Evolutionary conservation across 2,113 vertebrate genomes (phyloP).

Genomic region (Nothoprocta perdicaria): DNA sequence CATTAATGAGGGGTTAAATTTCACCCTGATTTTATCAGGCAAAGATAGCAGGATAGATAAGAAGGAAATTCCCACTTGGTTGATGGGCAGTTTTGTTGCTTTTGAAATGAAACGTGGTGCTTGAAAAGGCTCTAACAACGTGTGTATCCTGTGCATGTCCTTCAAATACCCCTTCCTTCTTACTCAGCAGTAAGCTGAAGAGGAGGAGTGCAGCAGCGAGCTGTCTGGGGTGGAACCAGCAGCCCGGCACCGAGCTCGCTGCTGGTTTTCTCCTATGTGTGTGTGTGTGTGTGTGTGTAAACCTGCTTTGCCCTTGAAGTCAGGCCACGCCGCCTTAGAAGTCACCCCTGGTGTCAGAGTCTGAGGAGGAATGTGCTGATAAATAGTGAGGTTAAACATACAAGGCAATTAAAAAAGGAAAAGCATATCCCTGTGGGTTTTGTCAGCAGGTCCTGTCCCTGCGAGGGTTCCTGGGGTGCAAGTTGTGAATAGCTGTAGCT

Average conservation of each 20-base stretch:
- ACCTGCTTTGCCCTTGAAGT: neutral
- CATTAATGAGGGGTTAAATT: neutral
- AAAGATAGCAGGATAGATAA: neutral
- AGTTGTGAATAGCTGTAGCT: neutral
- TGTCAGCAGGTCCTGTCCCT: rapidly evolving
- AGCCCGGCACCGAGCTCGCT: neutral
- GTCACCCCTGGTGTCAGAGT: neutral
- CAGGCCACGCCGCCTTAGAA: neutral
- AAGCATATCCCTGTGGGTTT: neutral
- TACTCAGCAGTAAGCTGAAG: neutral
- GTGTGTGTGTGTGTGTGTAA: rapidly evolving
- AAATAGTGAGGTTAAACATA: neutral
- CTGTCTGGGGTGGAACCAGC: neutral
- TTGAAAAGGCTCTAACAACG: neutral
- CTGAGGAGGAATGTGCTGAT: neutral
- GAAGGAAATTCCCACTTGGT: neutral
- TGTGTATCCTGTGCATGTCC: neutral
- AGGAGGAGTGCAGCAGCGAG: neutral
- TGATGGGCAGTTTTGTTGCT: neutral
- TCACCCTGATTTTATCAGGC: neutral
- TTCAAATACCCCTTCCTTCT: neutral
- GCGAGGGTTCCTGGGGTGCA: neutral
- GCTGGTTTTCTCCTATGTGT: neutral
- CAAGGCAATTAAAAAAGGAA: neutral
- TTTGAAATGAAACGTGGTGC: neutral